These are phyloP conservation scores for Chelmon rostratus DNA, from an alignment of 2,797 vertebrate species.

Conservation along the genomic window DNA sequence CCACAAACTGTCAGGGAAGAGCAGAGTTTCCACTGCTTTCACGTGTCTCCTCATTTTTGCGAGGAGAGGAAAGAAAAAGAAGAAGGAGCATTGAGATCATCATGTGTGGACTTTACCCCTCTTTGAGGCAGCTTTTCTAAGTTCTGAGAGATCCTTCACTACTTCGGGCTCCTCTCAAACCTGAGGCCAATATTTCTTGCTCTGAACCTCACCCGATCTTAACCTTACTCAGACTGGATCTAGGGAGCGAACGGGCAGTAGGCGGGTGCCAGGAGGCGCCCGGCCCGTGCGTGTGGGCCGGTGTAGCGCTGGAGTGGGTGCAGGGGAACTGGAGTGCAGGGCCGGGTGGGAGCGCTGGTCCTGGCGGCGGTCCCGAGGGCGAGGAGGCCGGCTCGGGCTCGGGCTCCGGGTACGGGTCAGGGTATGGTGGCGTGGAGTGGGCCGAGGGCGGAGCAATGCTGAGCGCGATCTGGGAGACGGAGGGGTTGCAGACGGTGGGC, in stretches of 20 bases:
- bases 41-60: constrained; percentile 32
- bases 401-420: constrained; percentile 81
- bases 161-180: constrained; percentile 44
- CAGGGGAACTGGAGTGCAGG: constrained; percentile 84
- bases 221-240: constrained; percentile 72
- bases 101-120: constrained; percentile 58
- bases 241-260: constrained; percentile 74
- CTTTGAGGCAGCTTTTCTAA: constrained; percentile 15
- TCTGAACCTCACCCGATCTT: not conserved
- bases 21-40: constrained; percentile 58
- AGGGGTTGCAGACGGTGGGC: constrained; percentile 98
- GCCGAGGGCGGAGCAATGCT: constrained; percentile 89
- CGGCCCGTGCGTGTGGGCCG: constrained; percentile 71
- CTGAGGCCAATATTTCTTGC: constrained; percentile 21
- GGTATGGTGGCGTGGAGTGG: constrained; percentile 87
- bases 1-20: constrained; percentile 68
- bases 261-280: constrained; percentile 76
- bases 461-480: constrained; percentile 96
- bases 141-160: constrained; percentile 61
- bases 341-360: constrained; percentile 66
- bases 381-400: constrained; percentile 81
- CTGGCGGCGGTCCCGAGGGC: constrained; percentile 62
- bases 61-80: constrained; percentile 24
- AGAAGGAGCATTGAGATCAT: constrained; percentile 49
- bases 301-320: constrained; percentile 79